A percentile compares a stretch with the other conserved stretches of the same genome.
Conservation (phyloP, 2,888 invertebrate species). For the Drosophila setosimentum region DNA sequence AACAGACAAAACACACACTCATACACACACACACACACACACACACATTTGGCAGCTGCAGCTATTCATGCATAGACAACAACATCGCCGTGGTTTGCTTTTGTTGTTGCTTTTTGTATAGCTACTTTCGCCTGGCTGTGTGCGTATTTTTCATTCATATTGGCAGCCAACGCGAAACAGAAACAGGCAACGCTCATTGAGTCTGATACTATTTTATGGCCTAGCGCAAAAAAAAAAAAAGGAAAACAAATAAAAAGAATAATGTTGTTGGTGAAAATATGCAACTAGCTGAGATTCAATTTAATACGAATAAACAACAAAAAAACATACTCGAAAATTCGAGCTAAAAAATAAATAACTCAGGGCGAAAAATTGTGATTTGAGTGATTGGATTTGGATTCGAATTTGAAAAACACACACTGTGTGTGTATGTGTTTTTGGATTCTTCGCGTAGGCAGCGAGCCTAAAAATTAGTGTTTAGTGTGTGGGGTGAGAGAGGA, state of each 20-base stretch:
- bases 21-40: constrained; percentile 35
- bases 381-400: constrained; percentile 32
- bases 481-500: neutral
- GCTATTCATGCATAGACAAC: constrained; percentile 65
- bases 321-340: constrained; percentile 41
- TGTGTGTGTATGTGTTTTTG: constrained; percentile 13
- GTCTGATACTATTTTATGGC: constrained; percentile 56
- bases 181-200: constrained; percentile 53
- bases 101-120: constrained; percentile 21
- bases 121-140: constrained; percentile 62
- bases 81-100: constrained; percentile 45
- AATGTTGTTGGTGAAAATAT: constrained; percentile 58
- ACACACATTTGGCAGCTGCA: constrained; percentile 63
- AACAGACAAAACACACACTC: constrained; percentile 28
- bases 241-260: no score
- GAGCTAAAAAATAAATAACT: constrained; percentile 28
- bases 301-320: constrained; percentile 43
- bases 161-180: constrained; percentile 72
- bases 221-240: constrained; percentile 17
- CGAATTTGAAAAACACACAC: constrained; percentile 17
- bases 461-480: constrained; percentile 1
- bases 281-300: constrained; percentile 65
- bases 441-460: constrained; percentile 52
- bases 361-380: constrained; percentile 15
- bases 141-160: constrained; percentile 78